Evolutionary conservation across 2,797 vertebrate genomes (phyloP), one percentile per base, ranked within the genome.

Genomic region (Sebastes iracundus): DNA sequence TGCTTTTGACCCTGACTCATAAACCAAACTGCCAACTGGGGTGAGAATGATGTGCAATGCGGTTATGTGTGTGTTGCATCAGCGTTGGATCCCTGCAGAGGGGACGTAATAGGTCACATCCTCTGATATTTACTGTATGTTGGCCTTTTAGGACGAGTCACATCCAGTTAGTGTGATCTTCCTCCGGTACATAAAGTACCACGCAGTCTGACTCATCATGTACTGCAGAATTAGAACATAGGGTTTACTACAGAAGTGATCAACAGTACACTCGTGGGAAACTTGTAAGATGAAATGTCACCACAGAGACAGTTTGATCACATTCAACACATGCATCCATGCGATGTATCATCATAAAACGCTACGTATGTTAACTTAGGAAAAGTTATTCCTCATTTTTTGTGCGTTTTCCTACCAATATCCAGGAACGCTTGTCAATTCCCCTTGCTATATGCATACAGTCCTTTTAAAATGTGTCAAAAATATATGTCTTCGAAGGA

Each of bases 1-100:
- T 91, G 87, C 68, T 81, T 58, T 28, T 81, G 82, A 87, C 87
- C 87, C 90, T 90, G 90, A 90, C 83, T 92, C 88, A 90, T 79
- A 72, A 83, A 76, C 71, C 72, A 77, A 78, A 78, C 73, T 76
- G 87, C 86, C 80, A 89, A 28, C 25, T 53, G 65, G 72, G 70
- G 33, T 42, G 83, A 72, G 63, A 58, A 71, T 49, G 68, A 78
- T 80, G 81, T 72, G 73, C 67, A 72, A 16, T 30, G 79, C 74
- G 72, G 76, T 38, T 56, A 14, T 76, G 55, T 71, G 61, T 76
- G 77, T 84, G 73, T 77, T 70, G 71, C 72, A 77, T 72, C 65
- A 38, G 30, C 42, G 27, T 80, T 59, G 82, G 69, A 76, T 78
- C 77, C 46, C 76, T 25, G 61, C 56, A 59, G 25, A 22, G 66